Base-by-base conservation (phyloP, 2,113 vertebrate genomes). In the Nothobranchius furzeri region DNA sequence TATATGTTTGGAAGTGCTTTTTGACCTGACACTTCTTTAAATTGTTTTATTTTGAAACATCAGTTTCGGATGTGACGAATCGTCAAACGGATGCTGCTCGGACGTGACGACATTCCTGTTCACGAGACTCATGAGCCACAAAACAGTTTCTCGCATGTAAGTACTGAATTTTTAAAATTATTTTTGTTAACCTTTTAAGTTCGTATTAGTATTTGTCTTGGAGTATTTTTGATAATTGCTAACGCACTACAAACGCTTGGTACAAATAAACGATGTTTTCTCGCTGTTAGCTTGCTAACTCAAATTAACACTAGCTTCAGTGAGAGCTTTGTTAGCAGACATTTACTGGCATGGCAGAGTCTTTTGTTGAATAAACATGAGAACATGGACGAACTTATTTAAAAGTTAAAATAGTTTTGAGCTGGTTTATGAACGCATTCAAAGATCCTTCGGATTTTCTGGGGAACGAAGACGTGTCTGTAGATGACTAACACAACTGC, bases 61-160 rank as follows among this genome's bases (percentile, higher is more conserved):
- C 2, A 0, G 0, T 1, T 12, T 70, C 79, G 86, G 86, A 88
- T 60, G 61, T 88, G 76, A 76, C 78, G 79, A 79, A 1, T 0
- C 0, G 7, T 1, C 35, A 47, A 59, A 71, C 82, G 67, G 78
- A 4, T 17, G 25, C 11, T n/a, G 6, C 4, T 1, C 9, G 7
- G 40, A 60, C 42, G 68, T 65, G 64, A 54, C 70, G 72, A 14
- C 0, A 2, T 17, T n/a, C 11, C 1, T 6, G 0, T 24, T 47
- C 2, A 1, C 0, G 49, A 14, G 0, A 20, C n/a, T 56, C 35
- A 69, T 90, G 89, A 88, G 71, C 68, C 70, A 49, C 58, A 53
- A 77, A 58, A 75, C 72, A 55, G 30, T 12, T 0, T 1, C 53
- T 37, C 76, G 66, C 47, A 12, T 68, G 89, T 90, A 72, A 89